phyloP scores from a whole-genome alignment of 37 sponge, comb jelly and placozoan genomes.

The Cliona cf. orientalis region DNA sequence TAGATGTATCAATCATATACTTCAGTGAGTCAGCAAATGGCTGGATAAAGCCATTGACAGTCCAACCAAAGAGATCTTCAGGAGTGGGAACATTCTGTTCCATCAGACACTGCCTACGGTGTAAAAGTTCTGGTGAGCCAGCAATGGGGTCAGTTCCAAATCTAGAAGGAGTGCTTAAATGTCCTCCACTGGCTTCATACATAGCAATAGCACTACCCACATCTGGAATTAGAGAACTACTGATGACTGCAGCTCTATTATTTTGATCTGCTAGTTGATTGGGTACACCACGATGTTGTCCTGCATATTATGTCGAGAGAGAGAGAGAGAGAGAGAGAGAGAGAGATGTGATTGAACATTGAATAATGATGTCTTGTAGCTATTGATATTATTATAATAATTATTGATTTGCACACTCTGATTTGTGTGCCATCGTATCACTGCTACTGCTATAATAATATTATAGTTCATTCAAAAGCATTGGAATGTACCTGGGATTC shows the following conservation, averaged over 20 bases:
- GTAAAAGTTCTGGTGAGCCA: background rate
- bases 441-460: too few relatives aligned
- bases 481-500: background rate
- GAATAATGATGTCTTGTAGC: too few relatives aligned
- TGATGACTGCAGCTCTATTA: background rate
- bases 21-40: background rate
- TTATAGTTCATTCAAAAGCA: too few relatives aligned
- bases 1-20: background rate
- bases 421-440: too few relatives aligned
- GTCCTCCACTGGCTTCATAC: background rate
- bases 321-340: too few relatives aligned
- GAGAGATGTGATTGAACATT: too few relatives aligned
- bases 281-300: background rate
- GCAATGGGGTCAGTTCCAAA: background rate
- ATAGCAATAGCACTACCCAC: background rate
- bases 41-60: background rate
- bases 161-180: background rate
- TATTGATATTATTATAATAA: background rate
- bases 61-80: background rate
- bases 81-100: background rate
- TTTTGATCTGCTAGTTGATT: too few relatives aligned
- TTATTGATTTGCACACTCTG: background rate
- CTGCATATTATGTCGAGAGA: too few relatives aligned
- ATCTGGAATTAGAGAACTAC: background rate
- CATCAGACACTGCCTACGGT: background rate